Evolutionary conservation across 2,113 vertebrate genomes (phyloP), one percentile per base, ranked within the genome.

Genomic region (Arothron firmamentum): DNA sequence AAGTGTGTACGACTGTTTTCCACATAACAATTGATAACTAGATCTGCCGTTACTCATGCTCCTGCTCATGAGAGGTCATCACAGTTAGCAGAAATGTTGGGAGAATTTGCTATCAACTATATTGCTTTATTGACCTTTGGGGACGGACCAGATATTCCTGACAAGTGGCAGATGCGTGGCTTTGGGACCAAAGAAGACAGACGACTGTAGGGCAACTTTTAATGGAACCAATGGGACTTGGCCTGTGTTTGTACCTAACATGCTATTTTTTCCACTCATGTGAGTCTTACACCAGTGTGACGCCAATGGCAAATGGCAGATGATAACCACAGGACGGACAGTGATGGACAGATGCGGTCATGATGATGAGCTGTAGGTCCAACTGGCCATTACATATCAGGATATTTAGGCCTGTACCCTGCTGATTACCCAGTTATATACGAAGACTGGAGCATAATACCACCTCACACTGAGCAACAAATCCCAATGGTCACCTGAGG

Each of bases 151-250:
- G 59, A 66, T 71, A 65, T 77, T 84, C 67, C 56, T 60, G 67
- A 77, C 70, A 74, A 79, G 73, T 80, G 74, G 82, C 80, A 87
- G 78, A 75, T 85, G 77, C 57, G 76, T 80, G 80, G 84, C 66
- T 83, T 65, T 63, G 76, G 66, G 65, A 78, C 64, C 5, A 73
- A 78, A 68, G 70, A 71, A 60, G 75, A 78, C 59, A 78, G 81
- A 87, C 70, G 75, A 88, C 84, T 82, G 77, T 83, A 84, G 85
- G 85, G 84, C 85, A 85, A 72, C 71, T 87, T 89, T 88, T 89
- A 88, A 89, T 88, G 73, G 83, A 85, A 67, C 87, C 81, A 82
- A 67, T 78, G 87, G 84, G 85, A 87, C 75, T 54, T 43, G 53
- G 67, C 53, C 59, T 72, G 62, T 82, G 54, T 56, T 72, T 51